Base-by-base conservation (phyloP, 2,888 invertebrate species). In the Tipula unca region DNA sequence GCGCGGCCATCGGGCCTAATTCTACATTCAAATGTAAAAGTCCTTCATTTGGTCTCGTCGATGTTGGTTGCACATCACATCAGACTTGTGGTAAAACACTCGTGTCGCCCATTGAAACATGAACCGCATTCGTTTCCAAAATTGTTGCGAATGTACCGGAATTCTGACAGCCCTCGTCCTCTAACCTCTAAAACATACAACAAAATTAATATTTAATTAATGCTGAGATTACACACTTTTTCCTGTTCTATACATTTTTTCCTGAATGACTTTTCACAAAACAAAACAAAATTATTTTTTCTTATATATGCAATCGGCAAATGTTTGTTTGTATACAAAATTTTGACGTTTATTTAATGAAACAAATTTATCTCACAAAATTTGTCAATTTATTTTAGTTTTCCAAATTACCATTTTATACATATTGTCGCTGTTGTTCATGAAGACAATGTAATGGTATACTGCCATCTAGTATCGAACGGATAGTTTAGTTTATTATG, bases 51-150 rank as follows among this genome's bases (percentile, higher is more conserved):
- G 98, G 97, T 82, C 98, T 92, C 0, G 96, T 94, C 42, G 95
- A 93, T 90, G 96, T 96, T 0, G 98, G 98, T 87, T 94, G 93
- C 85, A 95, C 93, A 91, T 97, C 97, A 91, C 97, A 96, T 4
- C 96, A 95, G 3, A 97, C 96, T 91, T 97, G 96, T 0, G 96
- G 95, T 87, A 98, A 90, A 25, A 96, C 96, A 90, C 97, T 97
- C 6, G 97, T 97, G 90, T 95, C 94, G 85, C 97, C 97, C 86
- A 97, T 90, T 6, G 94, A 92, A 8, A 96, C 96, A 87, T 94
- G 92, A 88, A 95, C 97, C 97, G 93, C 95, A 96, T 87, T 95
- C 95, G n/a, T 94, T 93, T 20, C 96, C 96, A 90, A 96, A 97
- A 87, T 93, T 92, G 86, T 97, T 94, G 88, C 93, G 91, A 17